Base-by-base conservation (phyloP, 2,888 invertebrate genomes). In the Syrphus vitripennis region DNA sequence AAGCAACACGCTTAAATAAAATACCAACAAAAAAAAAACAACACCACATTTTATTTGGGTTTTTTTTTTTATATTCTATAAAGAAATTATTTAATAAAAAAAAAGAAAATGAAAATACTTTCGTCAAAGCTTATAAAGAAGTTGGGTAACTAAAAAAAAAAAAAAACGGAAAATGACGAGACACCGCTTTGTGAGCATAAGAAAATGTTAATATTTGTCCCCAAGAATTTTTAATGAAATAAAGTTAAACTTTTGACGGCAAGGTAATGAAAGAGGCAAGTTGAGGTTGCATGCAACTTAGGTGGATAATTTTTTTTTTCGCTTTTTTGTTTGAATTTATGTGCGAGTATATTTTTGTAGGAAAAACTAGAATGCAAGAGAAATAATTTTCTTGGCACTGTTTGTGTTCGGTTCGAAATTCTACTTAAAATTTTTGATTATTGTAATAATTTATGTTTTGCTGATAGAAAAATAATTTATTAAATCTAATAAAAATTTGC, bases 141-240 rank as follows among this genome's bases (percentile, higher is more conserved):
- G 7, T 59, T 37, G 34, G n/a, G 14, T 16, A 34, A 31, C 55
- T 55, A 19, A 19, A 4, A 3, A 55, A 2, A 16, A 19, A 19
- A 4, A 3, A 55, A 2, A 16, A 19, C 4, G 16, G 21, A 59
- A 4, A 31, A 26, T 55, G 40, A 24, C 61, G n/a, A 37, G 21
- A 59, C 59, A 34, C 21, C 34, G 40, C 61, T 61, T 21, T 59
- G 59, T 14, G 14, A 37, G 24, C 59, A 59, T 37, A 26, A 42
- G 63, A 42, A 63, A 63, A 63, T 63, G 4, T 63, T 29, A 63
- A 65, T 65, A 65, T 31, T 65, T 65, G 45, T 29, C 45, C 24
- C 6, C 63, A 63, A 63, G 45, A 65, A 65, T 65, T 65, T 65
- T 6, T 40, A 65, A 65, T 65, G 45, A 65, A 65, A 65, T 65